Evolutionary conservation across 1,140 invertebrate species (phyloP), one percentile per base, ranked within the genome.

Genomic region (Trachymyrmex septentrionalis): DNA sequence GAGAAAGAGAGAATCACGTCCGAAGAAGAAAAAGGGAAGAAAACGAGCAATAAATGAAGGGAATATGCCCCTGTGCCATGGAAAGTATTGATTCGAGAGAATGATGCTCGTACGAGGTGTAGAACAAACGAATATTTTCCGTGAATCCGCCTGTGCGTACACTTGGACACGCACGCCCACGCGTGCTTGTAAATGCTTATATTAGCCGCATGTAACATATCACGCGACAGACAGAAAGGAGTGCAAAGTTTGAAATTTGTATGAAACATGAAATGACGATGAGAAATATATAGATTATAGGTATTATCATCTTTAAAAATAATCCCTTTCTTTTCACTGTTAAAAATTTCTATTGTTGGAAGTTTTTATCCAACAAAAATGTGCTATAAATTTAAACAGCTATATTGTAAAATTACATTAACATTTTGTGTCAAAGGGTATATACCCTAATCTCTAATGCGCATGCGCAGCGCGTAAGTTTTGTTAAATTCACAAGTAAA

Each of bases 71-170:
- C 86, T 76, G 77, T 78, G 53, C 55, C 63, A 48, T 44, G 71
- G 89, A 87, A 87, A 91, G 87, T 91, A 91, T 91, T 91, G 90
- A 91, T 91, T 91, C 76, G 85, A 73, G 64, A 69, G 64, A 48
- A 77, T 59, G 71, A 80, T 91, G 76, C 71, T 87, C 85, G 80
- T 80, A 75, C 55, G 80, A 86, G 75, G 84, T 64, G 53, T 77
- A 21, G 59, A 27, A 63, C 59, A 64, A 87, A 89, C 90, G 76
- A 87, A 77, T 85, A 85, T 89, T 82, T 91, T 91, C 87, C 30
- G 44, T 34, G 67, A 81, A 86, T 82, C 53, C 67, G 80, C 34
- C 53, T 67, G 14, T 55, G 24, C 61, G 69, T 66, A 63, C 38
- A 71, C 85, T 24, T 55, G 67, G 61, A n/a, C 16, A 24, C 5